Base-by-base conservation (phyloP, 2,113 vertebrate genomes). In the Amphilophus citrinellus region DNA sequence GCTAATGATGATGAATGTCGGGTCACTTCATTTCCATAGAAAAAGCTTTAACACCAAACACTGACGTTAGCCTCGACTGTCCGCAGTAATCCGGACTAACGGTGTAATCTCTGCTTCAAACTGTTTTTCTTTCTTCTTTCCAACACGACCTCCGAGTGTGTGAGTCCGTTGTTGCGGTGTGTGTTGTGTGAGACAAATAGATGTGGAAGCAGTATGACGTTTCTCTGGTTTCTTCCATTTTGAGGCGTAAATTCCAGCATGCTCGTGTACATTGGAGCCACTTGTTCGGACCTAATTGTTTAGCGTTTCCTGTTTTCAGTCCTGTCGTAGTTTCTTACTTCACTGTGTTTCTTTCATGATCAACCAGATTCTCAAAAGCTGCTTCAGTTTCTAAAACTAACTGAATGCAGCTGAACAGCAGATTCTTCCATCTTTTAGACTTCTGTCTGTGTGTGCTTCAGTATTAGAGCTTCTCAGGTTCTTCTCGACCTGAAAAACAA, bases 1-100 rank as follows among this genome's bases (percentile, higher is more conserved):
- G 42, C 50, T 68, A 68, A 85, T 71, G 35, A 39, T 81, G 83
- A 86, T 63, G 30, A 86, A 89, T 83, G 68, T 37, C 2, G 32
- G 35, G 15, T 61, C 35, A 11, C 15, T 37, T 77, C 27, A 83
- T 87, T 84, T 79, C n/a, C 79, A 84, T 79, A 76, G 57, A 79
- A 80, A 76, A 47, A 53, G 77, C 57, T 68, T 62, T 24, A 61
- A 53, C 30, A 35, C 10, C 30, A 63, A 39, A 39, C 56, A 10
- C 35, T 59, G 56, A 44, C 7, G 63, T 44, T 24, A 44, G 63
- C n/a, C 7, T 42, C 13, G 42, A 44, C 39, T 47, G 63, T 47
- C n/a, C 39, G 15, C 61, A 62, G 63, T 66, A 15, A 66, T 44
- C 63, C 0, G 2, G 63, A 44, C 39, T 66, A 66, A 47, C 63